A percentile compares a stretch with the other conserved stretches of the same genome.
phyloP scores from a whole-genome alignment of 1,140 invertebrate genomes.

The Latrodectus geometricus region DNA sequence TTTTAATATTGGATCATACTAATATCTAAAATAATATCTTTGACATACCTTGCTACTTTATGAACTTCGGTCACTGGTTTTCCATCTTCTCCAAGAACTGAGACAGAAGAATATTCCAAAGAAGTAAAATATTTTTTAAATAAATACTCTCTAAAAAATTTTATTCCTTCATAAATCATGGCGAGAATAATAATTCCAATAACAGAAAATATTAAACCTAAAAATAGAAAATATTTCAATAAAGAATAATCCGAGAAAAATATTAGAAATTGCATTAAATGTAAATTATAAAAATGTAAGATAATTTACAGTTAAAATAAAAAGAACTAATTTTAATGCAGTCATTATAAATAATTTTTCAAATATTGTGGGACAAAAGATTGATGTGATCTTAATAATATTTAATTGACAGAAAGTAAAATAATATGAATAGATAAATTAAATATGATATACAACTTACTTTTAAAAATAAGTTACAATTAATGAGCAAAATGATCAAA shows the following conservation, averaged over 20 bases:
- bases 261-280: background rate
- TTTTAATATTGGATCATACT: background rate
- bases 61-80: constrained; percentile 60
- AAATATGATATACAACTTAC: too few relatives aligned
- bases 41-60: constrained; percentile 56
- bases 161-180: constrained; percentile 89
- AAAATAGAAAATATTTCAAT: background rate
- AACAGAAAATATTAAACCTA: constrained; percentile 83
- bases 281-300: too few relatives aligned
- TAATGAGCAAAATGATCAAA: too few relatives aligned
- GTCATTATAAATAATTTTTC: too few relatives aligned
- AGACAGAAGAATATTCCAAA: constrained; percentile 55
- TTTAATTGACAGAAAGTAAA: too few relatives aligned
- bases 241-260: background rate
- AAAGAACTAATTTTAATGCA: too few relatives aligned
- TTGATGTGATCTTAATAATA: too few relatives aligned
- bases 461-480: too few relatives aligned
- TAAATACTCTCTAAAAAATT: constrained; percentile 78
- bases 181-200: constrained; percentile 87
- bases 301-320: too few relatives aligned
- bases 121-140: constrained; percentile 59
- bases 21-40: background rate
- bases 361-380: too few relatives aligned
- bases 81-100: constrained; percentile 58
- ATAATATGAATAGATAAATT: too few relatives aligned